Percentiles rank a stretch among this genome's conserved stretches.
Conservation (phyloP, 1,140 invertebrate species). For the Lasioglossum baleicum region DNA sequence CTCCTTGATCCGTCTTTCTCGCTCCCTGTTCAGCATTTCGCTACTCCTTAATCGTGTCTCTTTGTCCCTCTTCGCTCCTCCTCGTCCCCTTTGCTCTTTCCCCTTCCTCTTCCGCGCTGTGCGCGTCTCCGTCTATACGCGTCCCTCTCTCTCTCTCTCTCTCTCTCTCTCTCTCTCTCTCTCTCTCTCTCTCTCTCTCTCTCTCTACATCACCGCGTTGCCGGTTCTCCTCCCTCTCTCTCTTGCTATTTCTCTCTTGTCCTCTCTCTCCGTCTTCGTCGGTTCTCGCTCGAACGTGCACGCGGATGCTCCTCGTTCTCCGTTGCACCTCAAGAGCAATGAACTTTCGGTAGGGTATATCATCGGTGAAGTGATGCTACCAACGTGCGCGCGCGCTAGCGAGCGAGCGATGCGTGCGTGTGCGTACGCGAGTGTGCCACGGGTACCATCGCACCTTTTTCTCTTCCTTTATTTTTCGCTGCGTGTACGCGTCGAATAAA, state of each 20-base stretch:
- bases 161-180: conserved; percentile 7
- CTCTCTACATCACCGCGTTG: background rate
- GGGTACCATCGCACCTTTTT: conserved; percentile 25
- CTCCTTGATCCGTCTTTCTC: conserved; percentile 53
- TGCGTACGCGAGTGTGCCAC: conserved; percentile 36
- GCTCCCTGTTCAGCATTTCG: conserved; percentile 11
- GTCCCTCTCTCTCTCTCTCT: no score
- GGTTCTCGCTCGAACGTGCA: conserved; percentile 19
- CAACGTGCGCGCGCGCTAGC: conserved; percentile 52
- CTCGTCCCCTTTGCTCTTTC: conserved; percentile 27
- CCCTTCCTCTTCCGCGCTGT: conserved; percentile 35
- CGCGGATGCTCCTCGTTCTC: conserved; percentile 45
- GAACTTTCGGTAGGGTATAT: conserved; percentile 77
- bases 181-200: background rate
- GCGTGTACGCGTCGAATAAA: conserved; percentile 41
- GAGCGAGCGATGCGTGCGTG: conserved; percentile 58
- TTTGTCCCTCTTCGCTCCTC: conserved; percentile 15
- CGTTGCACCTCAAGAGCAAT: conserved; percentile 75
- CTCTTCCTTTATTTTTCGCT: conserved; percentile 24
- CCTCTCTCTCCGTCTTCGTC: background rate
- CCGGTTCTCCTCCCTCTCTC: background rate
- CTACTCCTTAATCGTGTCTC: conserved; percentile 4
- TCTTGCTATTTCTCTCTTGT: conserved; percentile 8
- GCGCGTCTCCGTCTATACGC: conserved; percentile 10
- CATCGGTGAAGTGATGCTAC: conserved; percentile 77